A percentile compares a stretch with the other conserved stretches of the same genome.
These are phyloP conservation scores for Aspidoscelis tigris DNA, from an alignment of 2,113 vertebrate species.

Conservation along the genomic window DNA sequence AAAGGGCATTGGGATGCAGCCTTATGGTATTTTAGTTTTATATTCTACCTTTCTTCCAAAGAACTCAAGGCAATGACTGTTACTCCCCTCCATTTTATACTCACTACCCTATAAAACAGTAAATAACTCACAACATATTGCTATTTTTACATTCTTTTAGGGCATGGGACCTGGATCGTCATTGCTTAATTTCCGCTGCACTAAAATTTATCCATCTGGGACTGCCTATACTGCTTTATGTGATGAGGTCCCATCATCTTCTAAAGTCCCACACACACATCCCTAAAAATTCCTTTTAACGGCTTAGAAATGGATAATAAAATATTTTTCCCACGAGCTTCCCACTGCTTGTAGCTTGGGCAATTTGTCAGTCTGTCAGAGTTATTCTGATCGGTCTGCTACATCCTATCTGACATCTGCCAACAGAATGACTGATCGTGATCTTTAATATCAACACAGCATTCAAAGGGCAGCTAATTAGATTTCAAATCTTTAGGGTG, in stretches of 20 bases:
- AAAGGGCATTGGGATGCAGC: too few relatives aligned
- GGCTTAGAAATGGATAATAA: neutral
- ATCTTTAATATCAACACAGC: slow-evolving; percentile 55
- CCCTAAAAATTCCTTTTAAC: neutral
- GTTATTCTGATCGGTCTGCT: slow-evolving; percentile 38
- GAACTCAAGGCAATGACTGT: too few relatives aligned
- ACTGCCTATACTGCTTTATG: neutral
- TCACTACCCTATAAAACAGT: too few relatives aligned
- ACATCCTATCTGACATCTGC: slow-evolving; percentile 46
- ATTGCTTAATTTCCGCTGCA: slow-evolving; percentile 18
- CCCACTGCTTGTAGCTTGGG: slow-evolving; percentile 26
- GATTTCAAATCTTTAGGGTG: slow-evolving; percentile 52
- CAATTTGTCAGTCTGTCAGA: slow-evolving; percentile 33
- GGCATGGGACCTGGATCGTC: neutral
- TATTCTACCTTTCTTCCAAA: too few relatives aligned
- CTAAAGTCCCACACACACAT: neutral
- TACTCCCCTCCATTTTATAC: too few relatives aligned
- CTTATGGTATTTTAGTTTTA: too few relatives aligned
- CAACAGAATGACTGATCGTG: slow-evolving; percentile 34
- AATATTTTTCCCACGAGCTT: neutral
- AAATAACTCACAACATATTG: neutral
- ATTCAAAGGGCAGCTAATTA: slow-evolving; percentile 59
- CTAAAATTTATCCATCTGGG: neutral
- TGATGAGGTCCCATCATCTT: neutral
- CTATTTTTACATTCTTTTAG: slow-evolving; percentile 1